Conservation (phyloP, 2,888 invertebrate genomes). For the Drosophila atroscutellata region DNA sequence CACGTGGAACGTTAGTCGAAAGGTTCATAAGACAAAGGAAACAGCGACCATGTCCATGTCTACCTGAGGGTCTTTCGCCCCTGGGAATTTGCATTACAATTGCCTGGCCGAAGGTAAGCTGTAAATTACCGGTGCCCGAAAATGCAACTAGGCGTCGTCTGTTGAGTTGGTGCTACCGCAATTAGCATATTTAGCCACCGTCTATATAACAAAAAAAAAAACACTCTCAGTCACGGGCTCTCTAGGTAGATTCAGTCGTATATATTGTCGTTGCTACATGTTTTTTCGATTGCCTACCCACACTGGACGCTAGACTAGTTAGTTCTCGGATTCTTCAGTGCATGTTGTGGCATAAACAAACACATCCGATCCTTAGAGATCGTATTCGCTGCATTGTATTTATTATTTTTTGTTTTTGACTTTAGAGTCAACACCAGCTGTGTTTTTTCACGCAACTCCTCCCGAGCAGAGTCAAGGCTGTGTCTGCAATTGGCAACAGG, state of each 20-base stretch:
- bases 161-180: constrained; percentile 49
- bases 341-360: constrained; percentile 76
- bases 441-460: constrained; percentile 57
- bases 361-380: constrained; percentile 40
- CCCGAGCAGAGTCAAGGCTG: constrained; percentile 47
- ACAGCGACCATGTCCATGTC: constrained; percentile 3
- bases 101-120: constrained; percentile 45
- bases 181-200: constrained; percentile 76
- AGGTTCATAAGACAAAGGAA: constrained; percentile 40
- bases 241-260: constrained; percentile 48
- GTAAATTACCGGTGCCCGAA: constrained; percentile 63
- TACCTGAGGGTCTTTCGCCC: constrained; percentile 42
- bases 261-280: constrained; percentile 56
- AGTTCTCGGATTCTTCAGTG: constrained; percentile 19
- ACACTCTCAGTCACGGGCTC: constrained; percentile 42
- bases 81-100: constrained; percentile 68
- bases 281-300: constrained; percentile 51
- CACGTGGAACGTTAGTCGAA: constrained; percentile 17
- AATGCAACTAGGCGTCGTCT: constrained; percentile 38
- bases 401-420: constrained; percentile 29
- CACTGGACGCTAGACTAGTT: constrained; percentile 26
- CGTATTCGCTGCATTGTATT: constrained; percentile 53
- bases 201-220: constrained; percentile 24
- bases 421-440: constrained; percentile 54
- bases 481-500: constrained; percentile 31